Base-by-base conservation (phyloP, 2,888 invertebrate genomes). In the Morpho deidamia region DNA sequence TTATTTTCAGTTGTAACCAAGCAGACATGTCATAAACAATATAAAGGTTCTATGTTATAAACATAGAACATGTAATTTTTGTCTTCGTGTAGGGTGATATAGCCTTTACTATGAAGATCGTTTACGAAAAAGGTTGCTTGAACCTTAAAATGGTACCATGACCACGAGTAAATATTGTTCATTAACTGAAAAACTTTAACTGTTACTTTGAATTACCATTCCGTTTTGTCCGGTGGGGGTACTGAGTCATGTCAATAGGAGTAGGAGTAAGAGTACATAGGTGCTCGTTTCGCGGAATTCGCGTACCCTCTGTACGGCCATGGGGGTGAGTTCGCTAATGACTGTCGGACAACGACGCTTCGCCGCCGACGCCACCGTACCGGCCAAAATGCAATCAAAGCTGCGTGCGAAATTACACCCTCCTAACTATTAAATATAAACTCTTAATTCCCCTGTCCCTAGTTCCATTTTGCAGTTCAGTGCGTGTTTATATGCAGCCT, bases 401-500 rank as follows among this genome's bases (percentile, higher is more conserved):
- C 61, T 67, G 57, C 77, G 74, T 65, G 77, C 86, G 61, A 88
- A 82, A 78, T 72, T 81, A 78, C 68, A 85, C 88, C 76, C 77
- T 89, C 76, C 56, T 74, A 73, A 79, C 83, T 76, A 74, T 79
- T 76, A 75, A 76, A 73, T 67, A 62, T 71, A 83, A 74, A 79
- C 83, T 71, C 76, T 72, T 70, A 85, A 80, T 79, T 82, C 76
- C 66, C 70, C 68, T 66, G 70, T 71, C 71, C 64, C 67, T 67
- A 63, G 66, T 65, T 60, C 70, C 71, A 72, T 76, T 74, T 75
- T 76, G 77, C 80, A 76, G 76, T 81, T 79, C 76, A 68, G 76
- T 86, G 84, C 84, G 84, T 86, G 88, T 86, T 83, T 84, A 79
- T 86, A 85, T 87, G 85, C 86, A 87, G 80, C 83, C 83, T 87